These are phyloP conservation scores for Brachypodius melanocephalos DNA, from an alignment of 2,113 vertebrate genomes.

Conservation along the genomic window DNA sequence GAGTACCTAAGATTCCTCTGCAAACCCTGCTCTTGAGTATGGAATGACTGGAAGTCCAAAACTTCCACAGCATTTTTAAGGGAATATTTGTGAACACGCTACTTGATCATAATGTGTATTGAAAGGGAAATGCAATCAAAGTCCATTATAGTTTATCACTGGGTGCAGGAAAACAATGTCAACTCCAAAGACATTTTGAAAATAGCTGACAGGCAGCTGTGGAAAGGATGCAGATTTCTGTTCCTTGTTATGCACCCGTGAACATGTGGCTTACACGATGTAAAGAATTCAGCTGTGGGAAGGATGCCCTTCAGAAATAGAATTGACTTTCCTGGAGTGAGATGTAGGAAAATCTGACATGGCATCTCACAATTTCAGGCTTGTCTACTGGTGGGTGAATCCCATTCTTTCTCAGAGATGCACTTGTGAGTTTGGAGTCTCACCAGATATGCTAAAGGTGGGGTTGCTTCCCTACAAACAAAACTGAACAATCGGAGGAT, in stretches of 20 bases:
- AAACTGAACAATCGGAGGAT: background rate
- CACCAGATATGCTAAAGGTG: background rate
- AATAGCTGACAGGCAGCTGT: background rate
- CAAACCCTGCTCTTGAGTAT: background rate
- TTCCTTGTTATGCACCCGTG: fast-evolving
- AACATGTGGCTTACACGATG: background rate
- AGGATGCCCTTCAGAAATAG: background rate
- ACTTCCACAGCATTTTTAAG: background rate
- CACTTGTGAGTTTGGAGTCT: background rate
- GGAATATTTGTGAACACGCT: background rate
- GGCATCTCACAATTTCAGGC: background rate
- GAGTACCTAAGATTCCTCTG: background rate
- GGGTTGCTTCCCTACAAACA: background rate
- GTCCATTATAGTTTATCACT: background rate
- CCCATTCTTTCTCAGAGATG: background rate
- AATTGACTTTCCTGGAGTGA: background rate
- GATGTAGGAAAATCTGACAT: background rate
- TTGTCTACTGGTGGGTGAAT: background rate
- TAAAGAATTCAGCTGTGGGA: background rate
- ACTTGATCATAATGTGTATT: background rate
- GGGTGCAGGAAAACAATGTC: background rate
- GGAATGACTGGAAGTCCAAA: background rate
- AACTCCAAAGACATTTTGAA: background rate
- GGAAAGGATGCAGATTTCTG: background rate
- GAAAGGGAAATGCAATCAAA: conserved; percentile 25